These are phyloP conservation scores for Rhyacophila brunnea DNA, from an alignment of 1,140 invertebrate species.

Conservation along the genomic window DNA sequence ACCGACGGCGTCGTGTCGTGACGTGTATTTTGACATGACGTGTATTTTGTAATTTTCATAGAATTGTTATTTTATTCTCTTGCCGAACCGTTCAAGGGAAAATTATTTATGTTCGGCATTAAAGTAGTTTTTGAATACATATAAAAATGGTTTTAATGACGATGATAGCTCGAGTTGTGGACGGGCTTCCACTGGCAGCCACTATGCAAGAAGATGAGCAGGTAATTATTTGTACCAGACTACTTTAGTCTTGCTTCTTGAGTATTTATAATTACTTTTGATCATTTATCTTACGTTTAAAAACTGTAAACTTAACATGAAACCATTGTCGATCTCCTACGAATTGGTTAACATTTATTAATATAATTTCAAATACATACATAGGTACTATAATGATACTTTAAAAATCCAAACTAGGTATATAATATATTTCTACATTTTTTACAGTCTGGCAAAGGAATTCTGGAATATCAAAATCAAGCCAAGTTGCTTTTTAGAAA, in stretches of 20 bases:
- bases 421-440: constrained; percentile 12
- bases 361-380: too few relatives aligned
- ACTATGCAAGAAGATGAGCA: constrained; percentile 98
- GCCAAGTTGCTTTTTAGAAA: constrained; percentile 99
- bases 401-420: too few relatives aligned
- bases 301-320: too few relatives aligned
- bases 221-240: constrained; percentile 65
- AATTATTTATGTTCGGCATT: constrained; percentile 5
- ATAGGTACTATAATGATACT: too few relatives aligned
- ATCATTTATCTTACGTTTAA: too few relatives aligned
- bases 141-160: constrained; percentile 91
- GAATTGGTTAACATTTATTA: too few relatives aligned
- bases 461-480: constrained; percentile 98
- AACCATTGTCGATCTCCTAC: too few relatives aligned
- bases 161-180: constrained; percentile 92
- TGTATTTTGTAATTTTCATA: not conserved
- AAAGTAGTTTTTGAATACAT: constrained; percentile 9
- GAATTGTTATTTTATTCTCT: constrained; percentile 7
- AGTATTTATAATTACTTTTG: too few relatives aligned
- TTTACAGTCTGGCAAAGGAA: constrained; percentile 82
- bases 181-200: constrained; percentile 93
- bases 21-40: constrained; percentile 30
- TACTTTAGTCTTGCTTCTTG: too few relatives aligned
- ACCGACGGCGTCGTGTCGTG: constrained; percentile 11
- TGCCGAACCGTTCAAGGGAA: not conserved